Evolutionary conservation across 2,888 invertebrate genomes (phyloP), one percentile per base, ranked within the genome.

Genomic region (Lasioglossum oenotherae): DNA sequence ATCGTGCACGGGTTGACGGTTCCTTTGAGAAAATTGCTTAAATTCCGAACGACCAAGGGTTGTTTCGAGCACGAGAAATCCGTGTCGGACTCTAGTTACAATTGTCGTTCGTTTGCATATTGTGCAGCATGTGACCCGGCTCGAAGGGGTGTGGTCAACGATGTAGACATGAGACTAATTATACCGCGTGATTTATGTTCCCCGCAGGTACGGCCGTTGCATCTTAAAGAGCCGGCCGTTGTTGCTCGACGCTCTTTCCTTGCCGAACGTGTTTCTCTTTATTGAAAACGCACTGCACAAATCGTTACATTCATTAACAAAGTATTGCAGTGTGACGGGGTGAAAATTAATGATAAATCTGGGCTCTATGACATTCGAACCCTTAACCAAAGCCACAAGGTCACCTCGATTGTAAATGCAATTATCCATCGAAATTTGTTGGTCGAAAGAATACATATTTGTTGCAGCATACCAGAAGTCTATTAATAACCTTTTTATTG

Each of bases 11-110:
- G 80, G 57, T 71, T 64, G 84, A 71, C 85, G 87, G 78, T 84
- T 84, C 82, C 77, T 80, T 87, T 90, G 74, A 86, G 86, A 78
- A 53, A 76, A 53, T 81, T 76, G 74, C 74, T 81, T 76, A 84
- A 80, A 80, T 83, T 80, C 81, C 72, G 64, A 82, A 73, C 74
- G 83, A 57, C 74, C 12, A 75, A 73, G 53, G 77, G 85, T 74
- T 12, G 38, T 46, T n/a, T 60, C 75, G 74, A n/a, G 44, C 57
- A 75, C 82, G 57, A 85, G 80, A 78, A 75, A 85, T 72, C 71
- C 71, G 27, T 74, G 78, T 85, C 53, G 49, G 46, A 46, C 78
- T 80, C 82, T 71, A 44, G 71, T 53, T 81, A 73, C 69, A 77
- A 85, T 88, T 85, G 79, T 71, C 53, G 53, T 46, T 27, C 77